Percentiles rank a stretch among this genome's conserved stretches.
Evolutionary conservation across 2,113 vertebrate species (phyloP).

Genomic region (Zosterops hypoxanthus): DNA sequence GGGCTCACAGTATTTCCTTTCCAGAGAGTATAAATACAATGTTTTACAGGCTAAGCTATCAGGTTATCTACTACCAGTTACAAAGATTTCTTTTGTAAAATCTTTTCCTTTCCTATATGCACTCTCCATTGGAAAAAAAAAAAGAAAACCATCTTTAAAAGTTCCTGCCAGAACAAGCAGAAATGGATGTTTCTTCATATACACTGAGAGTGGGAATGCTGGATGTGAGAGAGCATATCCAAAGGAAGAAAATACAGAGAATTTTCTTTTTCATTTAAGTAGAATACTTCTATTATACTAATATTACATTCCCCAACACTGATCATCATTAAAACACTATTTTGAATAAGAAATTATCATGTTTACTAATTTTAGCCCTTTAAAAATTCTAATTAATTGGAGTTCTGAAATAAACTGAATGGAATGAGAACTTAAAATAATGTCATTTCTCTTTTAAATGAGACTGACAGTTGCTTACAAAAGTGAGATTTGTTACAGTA

Average conservation of each 20-base stretch:
- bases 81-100: background rate
- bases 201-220: accelerated
- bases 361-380: background rate
- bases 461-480: background rate
- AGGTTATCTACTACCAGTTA: background rate
- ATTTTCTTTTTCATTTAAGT: background rate
- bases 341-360: background rate
- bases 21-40: background rate
- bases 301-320: background rate
- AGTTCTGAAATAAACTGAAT: background rate
- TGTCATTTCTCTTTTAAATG: background rate
- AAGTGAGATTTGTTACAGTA: background rate
- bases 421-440: background rate
- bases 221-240: background rate
- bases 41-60: background rate
- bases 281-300: background rate
- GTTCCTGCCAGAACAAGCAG: background rate
- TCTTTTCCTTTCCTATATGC: background rate
- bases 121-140: background rate
- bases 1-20: background rate
- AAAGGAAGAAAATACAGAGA: background rate
- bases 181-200: background rate
- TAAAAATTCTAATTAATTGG: background rate
- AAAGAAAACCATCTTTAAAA: background rate
- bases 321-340: background rate